Evolutionary conservation across 92 coral and sea anemone genomes (phyloP), one percentile per base, ranked within the genome.

Genomic region (Palythoa grandiflora): DNA sequence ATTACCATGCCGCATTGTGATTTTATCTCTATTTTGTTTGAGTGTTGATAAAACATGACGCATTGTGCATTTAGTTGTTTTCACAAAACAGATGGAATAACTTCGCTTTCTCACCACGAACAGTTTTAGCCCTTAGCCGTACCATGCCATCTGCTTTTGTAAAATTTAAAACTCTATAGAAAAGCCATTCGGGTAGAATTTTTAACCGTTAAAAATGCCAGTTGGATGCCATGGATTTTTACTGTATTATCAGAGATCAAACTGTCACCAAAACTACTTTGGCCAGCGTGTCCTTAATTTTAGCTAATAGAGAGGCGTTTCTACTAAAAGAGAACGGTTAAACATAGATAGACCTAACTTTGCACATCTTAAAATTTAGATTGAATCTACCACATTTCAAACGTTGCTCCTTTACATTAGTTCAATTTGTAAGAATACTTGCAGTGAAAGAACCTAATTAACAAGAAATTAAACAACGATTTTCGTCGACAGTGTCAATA

Each of bases 401-500:
- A 15, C 16, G 17, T 51, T 19, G 81, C 19, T 35, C 21, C 20
- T 47, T 47, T 75, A 77, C 28, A 28, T 28, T 28, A 28, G 28
- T 54, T 78, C 21, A 80, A 65, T 81, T 81, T 63, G 19, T 17
- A 47, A 12, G 75, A 63, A 47, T 53, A 38, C 28, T 57, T 59
- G 21, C 63, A 65, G 86, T 81, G 39, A 80, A 28, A 40, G 20
- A 63, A 38, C 75, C 86, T 78, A 81, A 81, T 81, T 44, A 66
- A 81, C 39, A n/a, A 60, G 21, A 13, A 59, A 81, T 81, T 81
- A 81, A 81, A 65, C 60, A 48, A 75, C 47, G 75, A 65, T 66
- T 81, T 81, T 63, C 74, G 75, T 50, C 20, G 57, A 51, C 37
- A 63, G 50, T 81, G 86, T 81, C 86, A 81, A 81, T 81, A 81